Percentiles rank a stretch among this genome's conserved stretches.
Conservation (phyloP, 2,797 vertebrate species). For the Peromyscus aztecus region DNA sequence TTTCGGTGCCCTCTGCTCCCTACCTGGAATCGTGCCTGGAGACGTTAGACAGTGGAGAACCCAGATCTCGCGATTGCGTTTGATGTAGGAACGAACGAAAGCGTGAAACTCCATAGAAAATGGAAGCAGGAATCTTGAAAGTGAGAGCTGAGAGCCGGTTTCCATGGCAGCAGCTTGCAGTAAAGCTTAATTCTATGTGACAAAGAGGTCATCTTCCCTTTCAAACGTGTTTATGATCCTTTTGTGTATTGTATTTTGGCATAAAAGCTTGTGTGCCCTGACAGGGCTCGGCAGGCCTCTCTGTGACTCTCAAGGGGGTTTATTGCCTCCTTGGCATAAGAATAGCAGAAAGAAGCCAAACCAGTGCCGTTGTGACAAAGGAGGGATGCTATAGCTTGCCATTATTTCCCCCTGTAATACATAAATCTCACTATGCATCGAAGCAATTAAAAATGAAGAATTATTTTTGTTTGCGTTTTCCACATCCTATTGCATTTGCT, state of each 20-base stretch:
- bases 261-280: constrained; percentile 85
- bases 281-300: constrained; percentile 75
- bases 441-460: constrained; percentile 74
- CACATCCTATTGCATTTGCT: not conserved
- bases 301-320: constrained; percentile 84
- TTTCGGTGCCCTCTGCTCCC: not conserved
- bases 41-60: not conserved
- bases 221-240: constrained; percentile 87
- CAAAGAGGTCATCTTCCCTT: constrained; percentile 87
- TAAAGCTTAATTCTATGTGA: constrained; percentile 84
- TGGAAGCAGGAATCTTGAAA: constrained; percentile 61
- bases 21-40: not conserved
- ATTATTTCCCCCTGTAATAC: constrained; percentile 47
- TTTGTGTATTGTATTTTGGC: constrained; percentile 86
- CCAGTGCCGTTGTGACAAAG: constrained; percentile 80
- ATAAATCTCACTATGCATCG: constrained; percentile 80
- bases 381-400: constrained; percentile 79
- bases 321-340: constrained; percentile 88
- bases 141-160: constrained; percentile 70
- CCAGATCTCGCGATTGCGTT: not conserved
- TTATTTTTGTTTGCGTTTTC: constrained; percentile 25
- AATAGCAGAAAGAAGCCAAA: constrained; percentile 84
- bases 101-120: constrained; percentile 30
- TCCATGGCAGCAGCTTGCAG: constrained; percentile 86
- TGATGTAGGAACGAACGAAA: constrained; percentile 11